Evolutionary conservation across 1,140 invertebrate species (phyloP), one percentile per base, ranked within the genome.

Genomic region (Drosophila orosa): DNA sequence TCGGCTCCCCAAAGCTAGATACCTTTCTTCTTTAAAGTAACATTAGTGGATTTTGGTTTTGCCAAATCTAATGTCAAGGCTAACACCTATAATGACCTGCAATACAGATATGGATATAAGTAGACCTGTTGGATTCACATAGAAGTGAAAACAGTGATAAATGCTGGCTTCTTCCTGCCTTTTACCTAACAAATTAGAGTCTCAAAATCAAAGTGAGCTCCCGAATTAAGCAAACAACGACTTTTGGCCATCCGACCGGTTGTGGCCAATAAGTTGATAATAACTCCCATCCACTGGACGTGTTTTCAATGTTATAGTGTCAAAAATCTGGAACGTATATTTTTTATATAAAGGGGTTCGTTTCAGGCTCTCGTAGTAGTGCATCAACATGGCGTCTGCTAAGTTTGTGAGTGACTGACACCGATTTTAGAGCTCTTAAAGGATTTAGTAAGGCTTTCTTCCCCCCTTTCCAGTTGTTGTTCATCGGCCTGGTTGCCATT

Each of bases 351-450:
- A 58, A 25, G 31, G 27, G 37, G 13, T 66, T 62, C 42, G 42
- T 25, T 40, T 42, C 47, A 39, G 47, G 52, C 54, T 54, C 54
- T 50, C 80, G n/a, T 84, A 91, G 90, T 91, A 68, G 79, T 40
- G 74, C 72, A 75, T 78, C 71, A 91, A 50, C 73, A 91, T 90
- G 90, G 71, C 29, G 1, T 80, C 86, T 44, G 78, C 80, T 24
- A 91, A 91, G 74, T 78, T 91, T 86, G 90, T 91, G 50, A 87
- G 90, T 78, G 52, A n/a, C 19, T 15, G 1, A 9, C 5, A 15
- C 3, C 1, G 2, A n/a, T 31, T 31, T 17, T 24, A 35, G 22
- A 55, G 22, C 33, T 9, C 7, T n/a, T 22, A 4, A 15, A 15
- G 4, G 2, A 0, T 29, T 22, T 5, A 33, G 15, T 8, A 22